A percentile compares a stretch with the other conserved stretches of the same genome.
Evolutionary conservation across 2,888 invertebrate species (phyloP).

Genomic region (Anaspis maculata): DNA sequence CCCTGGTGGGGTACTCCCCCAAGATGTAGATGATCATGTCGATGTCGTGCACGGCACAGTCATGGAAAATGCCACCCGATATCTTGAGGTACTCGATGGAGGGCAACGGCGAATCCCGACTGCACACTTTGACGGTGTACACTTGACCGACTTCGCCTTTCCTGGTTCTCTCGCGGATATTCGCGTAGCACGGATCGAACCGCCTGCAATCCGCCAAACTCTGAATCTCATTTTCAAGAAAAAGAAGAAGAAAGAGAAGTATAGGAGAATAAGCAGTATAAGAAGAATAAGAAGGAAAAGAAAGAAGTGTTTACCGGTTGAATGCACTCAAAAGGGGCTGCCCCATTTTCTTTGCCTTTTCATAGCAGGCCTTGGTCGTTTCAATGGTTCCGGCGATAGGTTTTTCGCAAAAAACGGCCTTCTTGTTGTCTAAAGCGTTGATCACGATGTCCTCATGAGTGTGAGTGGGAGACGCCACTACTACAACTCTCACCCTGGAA

Average conservation of each 20-base stretch:
- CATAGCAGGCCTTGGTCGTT: slow-evolving; percentile 50
- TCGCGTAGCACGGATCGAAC: slow-evolving; percentile 54
- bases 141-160: slow-evolving; percentile 55
- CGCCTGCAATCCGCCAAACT: slow-evolving; percentile 46
- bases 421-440: slow-evolving; percentile 47
- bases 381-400: slow-evolving; percentile 52
- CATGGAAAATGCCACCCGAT: slow-evolving; percentile 62
- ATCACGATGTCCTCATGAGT: slow-evolving; percentile 51
- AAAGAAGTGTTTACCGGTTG: too few relatives aligned
- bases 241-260: too few relatives aligned
- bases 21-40: slow-evolving; percentile 58
- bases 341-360: slow-evolving; percentile 47
- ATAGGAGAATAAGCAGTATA: too few relatives aligned
- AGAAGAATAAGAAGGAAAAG: too few relatives aligned
- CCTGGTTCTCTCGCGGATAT: slow-evolving; percentile 45
- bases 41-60: slow-evolving; percentile 61
- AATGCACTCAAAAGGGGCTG: slow-evolving; percentile 55
- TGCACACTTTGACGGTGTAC: slow-evolving; percentile 54
- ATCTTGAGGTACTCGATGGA: slow-evolving; percentile 50
- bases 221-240: too few relatives aligned
- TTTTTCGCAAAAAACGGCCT: slow-evolving; percentile 63
- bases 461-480: slow-evolving; percentile 52
- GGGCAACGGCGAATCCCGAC: slow-evolving; percentile 59
- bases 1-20: slow-evolving; percentile 52
- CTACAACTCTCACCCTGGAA: slow-evolving; percentile 45